These are phyloP conservation scores for Apotomis capreana DNA, from an alignment of 2,888 invertebrate species.

Conservation along the genomic window DNA sequence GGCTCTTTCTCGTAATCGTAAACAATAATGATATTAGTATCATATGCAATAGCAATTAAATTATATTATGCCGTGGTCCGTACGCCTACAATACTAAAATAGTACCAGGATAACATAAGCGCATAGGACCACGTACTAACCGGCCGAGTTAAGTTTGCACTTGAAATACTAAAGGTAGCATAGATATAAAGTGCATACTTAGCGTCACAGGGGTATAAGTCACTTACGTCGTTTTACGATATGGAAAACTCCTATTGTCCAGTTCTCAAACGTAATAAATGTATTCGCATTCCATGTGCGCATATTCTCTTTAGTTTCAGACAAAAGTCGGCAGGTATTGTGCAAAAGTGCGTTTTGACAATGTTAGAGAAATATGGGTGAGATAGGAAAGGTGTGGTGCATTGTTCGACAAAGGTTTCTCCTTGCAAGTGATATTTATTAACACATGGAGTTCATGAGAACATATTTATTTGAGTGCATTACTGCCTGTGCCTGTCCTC, in stretches of 20 bases:
- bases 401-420: constrained; percentile 16
- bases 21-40: constrained; percentile 68
- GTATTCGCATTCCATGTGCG: neutral
- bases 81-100: constrained; percentile 45
- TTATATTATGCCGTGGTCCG: constrained; percentile 49
- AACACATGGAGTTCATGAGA: constrained; percentile 5
- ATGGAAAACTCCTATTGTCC: neutral
- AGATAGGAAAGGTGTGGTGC: constrained; percentile 20
- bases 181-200: neutral
- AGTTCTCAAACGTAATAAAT: neutral
- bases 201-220: neutral
- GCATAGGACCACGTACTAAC: neutral
- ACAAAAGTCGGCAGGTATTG: neutral
- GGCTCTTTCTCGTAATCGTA: constrained; percentile 59
- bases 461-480: neutral
- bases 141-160: neutral
- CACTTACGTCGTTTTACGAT: neutral
- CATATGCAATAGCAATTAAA: constrained; percentile 69
- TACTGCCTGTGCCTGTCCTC: too few species aligned
- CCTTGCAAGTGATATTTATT: constrained; percentile 18
- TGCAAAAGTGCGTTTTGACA: constrained; percentile 30
- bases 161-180: neutral
- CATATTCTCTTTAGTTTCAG: neutral
- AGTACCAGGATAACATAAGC: neutral
- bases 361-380: constrained; percentile 20